Conservation (phyloP, 53 echinoderm and acorn worm species). For the Antedon mediterranea region DNA sequence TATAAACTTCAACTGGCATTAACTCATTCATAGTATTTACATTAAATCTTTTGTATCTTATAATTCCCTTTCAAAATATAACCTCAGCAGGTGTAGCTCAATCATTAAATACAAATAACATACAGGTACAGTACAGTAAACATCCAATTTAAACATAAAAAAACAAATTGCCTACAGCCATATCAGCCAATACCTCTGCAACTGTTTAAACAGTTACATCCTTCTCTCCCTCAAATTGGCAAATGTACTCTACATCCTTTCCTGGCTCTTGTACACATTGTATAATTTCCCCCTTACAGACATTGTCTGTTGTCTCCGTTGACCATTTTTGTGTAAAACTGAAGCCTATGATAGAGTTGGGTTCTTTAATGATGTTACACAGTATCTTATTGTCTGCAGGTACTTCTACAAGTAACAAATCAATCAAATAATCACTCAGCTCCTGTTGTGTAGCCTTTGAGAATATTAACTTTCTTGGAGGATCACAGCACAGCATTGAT, state of each 20-base stretch:
- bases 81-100: too few species aligned
- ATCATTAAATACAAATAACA: too few species aligned
- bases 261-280: not conserved
- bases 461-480: not conserved
- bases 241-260: not conserved
- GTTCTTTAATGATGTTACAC: not conserved
- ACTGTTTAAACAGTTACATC: not conserved
- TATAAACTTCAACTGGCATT: too few species aligned
- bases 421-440: not conserved
- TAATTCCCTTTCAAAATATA: too few species aligned
- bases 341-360: not conserved
- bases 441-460: not conserved
- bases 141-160: not conserved
- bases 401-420: not conserved
- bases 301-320: not conserved
- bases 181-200: not conserved
- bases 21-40: too few species aligned
- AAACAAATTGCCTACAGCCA: not conserved
- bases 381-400: not conserved
- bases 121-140: too few species aligned
- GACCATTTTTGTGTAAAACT: constrained; percentile 10
- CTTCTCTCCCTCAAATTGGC: not conserved
- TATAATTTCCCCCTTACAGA: not conserved
- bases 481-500: constrained; percentile 2
- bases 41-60: too few species aligned